Evolutionary conservation across 1,140 invertebrate species (phyloP).

Genomic region (Saxidomus purpurata): DNA sequence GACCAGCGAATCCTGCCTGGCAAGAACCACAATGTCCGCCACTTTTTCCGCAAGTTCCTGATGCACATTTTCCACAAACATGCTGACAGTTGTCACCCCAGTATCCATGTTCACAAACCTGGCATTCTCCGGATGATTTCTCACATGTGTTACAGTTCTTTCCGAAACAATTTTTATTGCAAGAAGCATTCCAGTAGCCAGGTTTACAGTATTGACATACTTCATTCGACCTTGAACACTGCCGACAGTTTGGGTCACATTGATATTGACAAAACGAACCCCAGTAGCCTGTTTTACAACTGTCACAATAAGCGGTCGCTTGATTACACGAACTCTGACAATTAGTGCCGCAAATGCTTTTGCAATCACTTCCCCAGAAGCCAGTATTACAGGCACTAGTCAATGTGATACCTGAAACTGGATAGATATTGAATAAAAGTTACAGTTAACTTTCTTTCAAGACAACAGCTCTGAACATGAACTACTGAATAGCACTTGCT

Average conservation of each 20-base stretch:
- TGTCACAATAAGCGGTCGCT: background rate
- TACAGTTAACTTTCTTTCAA: too few relatives aligned
- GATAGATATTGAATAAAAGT: too few relatives aligned
- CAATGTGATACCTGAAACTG: background rate
- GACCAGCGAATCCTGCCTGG: background rate
- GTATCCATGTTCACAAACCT: background rate
- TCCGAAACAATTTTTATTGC: background rate
- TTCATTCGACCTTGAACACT: background rate
- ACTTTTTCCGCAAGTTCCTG: background rate
- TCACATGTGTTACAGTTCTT: background rate
- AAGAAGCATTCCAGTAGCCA: background rate
- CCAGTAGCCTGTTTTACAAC: background rate
- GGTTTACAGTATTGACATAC: background rate
- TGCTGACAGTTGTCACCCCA: constrained; percentile 2
- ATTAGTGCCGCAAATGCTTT: background rate
- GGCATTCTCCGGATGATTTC: background rate
- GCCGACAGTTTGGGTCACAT: background rate
- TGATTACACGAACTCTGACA: background rate
- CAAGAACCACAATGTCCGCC: background rate
- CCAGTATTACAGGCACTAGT: background rate
- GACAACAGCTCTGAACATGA: too few relatives aligned
- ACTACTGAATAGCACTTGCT: too few relatives aligned
- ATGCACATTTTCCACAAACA: background rate
- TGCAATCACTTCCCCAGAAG: background rate
- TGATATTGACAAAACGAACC: background rate